Evolutionary conservation across 2,113 vertebrate genomes (phyloP).

Genomic region (Pandion haliaetus): DNA sequence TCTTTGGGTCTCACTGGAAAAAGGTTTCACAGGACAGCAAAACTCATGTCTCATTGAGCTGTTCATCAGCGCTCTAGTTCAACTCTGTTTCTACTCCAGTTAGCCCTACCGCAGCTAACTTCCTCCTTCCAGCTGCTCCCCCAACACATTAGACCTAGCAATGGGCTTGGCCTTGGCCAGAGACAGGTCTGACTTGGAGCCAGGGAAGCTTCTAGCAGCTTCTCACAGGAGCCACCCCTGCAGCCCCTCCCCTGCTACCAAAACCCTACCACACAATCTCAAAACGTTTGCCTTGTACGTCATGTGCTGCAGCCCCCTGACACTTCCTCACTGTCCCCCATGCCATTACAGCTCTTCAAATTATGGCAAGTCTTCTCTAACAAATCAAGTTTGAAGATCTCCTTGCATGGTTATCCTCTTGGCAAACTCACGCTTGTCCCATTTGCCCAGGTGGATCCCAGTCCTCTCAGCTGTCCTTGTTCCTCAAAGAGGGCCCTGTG

Average conservation of each 20-base stretch:
- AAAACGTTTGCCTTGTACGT: background rate
- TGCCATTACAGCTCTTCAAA: background rate
- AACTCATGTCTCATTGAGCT: background rate
- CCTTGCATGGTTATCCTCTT: background rate
- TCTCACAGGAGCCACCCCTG: no score
- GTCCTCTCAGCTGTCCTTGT: background rate
- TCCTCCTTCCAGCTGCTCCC: background rate
- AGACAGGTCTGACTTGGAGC: no score
- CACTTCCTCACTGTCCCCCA: background rate
- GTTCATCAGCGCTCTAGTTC: background rate
- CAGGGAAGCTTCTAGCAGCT: no score
- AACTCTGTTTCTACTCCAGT: background rate
- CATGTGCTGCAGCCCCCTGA: background rate
- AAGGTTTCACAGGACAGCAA: background rate
- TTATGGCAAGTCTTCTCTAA: background rate
- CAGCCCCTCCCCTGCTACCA: no score
- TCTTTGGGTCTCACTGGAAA: background rate
- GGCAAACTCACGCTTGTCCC: background rate
- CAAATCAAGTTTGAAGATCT: background rate
- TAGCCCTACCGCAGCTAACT: background rate
- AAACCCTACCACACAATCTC: no score
- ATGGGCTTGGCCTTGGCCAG: no score
- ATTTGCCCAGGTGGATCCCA: background rate
- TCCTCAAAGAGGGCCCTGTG: background rate
- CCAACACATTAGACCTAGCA: background rate